These are phyloP conservation scores for Orthosia gracilis DNA, from an alignment of 2,888 invertebrate species.

Conservation along the genomic window DNA sequence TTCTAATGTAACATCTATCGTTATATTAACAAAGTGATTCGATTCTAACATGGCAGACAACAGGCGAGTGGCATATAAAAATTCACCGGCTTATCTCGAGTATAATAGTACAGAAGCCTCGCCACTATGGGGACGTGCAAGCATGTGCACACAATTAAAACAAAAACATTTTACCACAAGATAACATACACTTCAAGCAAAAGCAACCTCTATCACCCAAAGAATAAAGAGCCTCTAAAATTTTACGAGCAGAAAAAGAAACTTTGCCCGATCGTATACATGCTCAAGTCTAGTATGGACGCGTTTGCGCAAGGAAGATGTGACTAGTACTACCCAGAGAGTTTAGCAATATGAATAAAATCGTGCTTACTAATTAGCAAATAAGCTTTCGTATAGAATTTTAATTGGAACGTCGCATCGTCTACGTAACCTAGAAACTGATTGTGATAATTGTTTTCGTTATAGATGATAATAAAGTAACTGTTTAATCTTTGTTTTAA, in stretches of 20 bases:
- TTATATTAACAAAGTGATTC: slow-evolving; percentile 72
- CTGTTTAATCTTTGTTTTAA: slow-evolving; percentile 51
- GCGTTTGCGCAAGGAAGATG: slow-evolving; percentile 79
- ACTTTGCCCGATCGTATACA: slow-evolving; percentile 45
- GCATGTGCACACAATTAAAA: slow-evolving; percentile 71
- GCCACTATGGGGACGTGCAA: slow-evolving; percentile 78
- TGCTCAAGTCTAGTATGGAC: slow-evolving; percentile 70
- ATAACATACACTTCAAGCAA: slow-evolving; percentile 37
- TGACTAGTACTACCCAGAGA: slow-evolving; percentile 73
- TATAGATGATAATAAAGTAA: slow-evolving; percentile 57
- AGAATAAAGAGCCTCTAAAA: slow-evolving; percentile 31
- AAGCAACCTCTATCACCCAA: slow-evolving; percentile 36
- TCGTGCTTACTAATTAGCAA: slow-evolving; percentile 66
- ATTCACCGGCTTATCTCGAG: slow-evolving; percentile 78
- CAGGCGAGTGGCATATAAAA: slow-evolving; percentile 76
- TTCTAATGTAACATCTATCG: slow-evolving; percentile 26
- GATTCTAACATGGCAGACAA: slow-evolving; percentile 66
- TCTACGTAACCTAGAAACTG: slow-evolving; percentile 62
- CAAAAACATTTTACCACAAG: slow-evolving; percentile 47
- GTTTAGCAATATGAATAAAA: slow-evolving; percentile 74
- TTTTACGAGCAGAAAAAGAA: slow-evolving; percentile 18
- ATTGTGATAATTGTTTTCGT: slow-evolving; percentile 53
- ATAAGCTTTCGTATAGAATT: slow-evolving; percentile 62
- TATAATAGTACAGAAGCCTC: slow-evolving; percentile 75
- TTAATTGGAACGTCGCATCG: slow-evolving; percentile 58